phyloP scores from a whole-genome alignment of 2,113 vertebrate genomes.

The Chaetorhynchus papuensis region DNA sequence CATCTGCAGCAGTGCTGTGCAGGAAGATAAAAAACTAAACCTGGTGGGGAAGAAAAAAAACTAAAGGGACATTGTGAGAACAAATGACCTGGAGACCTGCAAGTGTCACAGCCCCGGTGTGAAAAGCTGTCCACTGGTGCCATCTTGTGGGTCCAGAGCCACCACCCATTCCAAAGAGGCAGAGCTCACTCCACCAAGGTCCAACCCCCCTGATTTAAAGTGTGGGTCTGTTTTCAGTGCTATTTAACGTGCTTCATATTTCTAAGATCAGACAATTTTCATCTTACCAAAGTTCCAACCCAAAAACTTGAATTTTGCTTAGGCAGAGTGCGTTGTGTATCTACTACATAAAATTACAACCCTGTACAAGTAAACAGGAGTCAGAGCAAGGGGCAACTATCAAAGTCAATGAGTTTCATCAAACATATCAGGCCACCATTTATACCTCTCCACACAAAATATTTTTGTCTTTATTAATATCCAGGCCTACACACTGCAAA shows the following conservation, averaged over 20 bases:
- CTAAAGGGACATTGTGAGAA: accelerated
- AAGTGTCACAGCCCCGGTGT: not conserved
- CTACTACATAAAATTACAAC: not conserved
- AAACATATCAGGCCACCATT: not conserved
- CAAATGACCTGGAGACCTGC: not conserved
- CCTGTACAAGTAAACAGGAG: not conserved
- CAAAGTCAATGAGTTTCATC: not conserved
- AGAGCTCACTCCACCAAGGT: not conserved
- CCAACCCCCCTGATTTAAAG: not conserved
- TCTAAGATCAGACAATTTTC: not conserved
- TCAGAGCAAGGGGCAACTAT: not conserved
- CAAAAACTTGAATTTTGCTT: not conserved
- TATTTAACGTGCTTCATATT: not conserved
- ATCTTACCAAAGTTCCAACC: not conserved
- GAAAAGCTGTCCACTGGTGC: slow-evolving; percentile 39
- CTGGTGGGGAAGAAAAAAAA: not conserved
- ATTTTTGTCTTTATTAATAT: not conserved
- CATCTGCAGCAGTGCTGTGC: not conserved
- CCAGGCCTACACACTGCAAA: not conserved
- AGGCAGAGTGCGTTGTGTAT: not conserved
- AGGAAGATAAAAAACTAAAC: not conserved
- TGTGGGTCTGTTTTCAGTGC: not conserved
- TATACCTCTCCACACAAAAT: not conserved
- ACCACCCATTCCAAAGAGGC: not conserved
- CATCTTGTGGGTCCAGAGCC: slow-evolving; percentile 28